These are phyloP conservation scores for Chironex yamaguchii DNA, from an alignment of 30 jellyfish, hydroid and myxozoan genomes.

Conservation along the genomic window DNA sequence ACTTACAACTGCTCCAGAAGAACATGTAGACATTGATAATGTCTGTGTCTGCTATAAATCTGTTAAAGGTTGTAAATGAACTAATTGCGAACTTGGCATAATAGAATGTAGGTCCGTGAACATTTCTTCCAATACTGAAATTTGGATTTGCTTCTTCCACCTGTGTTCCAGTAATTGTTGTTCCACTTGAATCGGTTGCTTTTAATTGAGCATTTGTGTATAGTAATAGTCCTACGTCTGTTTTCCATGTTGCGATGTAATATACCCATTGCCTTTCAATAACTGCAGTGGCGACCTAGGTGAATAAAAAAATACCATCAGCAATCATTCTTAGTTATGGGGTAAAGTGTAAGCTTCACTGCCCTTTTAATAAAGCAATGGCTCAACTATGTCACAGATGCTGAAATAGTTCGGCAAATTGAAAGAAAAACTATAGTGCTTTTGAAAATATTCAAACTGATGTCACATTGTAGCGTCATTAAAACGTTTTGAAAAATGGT, in stretches of 20 bases:
- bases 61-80: slow-evolving; percentile 90
- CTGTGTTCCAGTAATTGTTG: slow-evolving; percentile 76
- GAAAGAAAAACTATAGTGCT: too few relatives aligned
- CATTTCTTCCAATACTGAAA: slow-evolving; percentile 91
- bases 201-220: slow-evolving; percentile 75
- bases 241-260: slow-evolving; percentile 91
- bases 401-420: too few relatives aligned
- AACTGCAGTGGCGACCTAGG: slow-evolving; percentile 73
- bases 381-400: too few relatives aligned
- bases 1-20: slow-evolving; percentile 99
- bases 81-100: slow-evolving; percentile 76
- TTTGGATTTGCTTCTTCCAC: slow-evolving; percentile 86
- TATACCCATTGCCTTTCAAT: slow-evolving; percentile 71
- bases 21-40: slow-evolving; percentile 80
- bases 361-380: too few relatives aligned
- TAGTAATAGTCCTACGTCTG: slow-evolving; percentile 78
- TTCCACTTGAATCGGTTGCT: slow-evolving; percentile 92
- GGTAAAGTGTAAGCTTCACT: too few relatives aligned
- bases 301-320: too few relatives aligned
- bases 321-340: too few relatives aligned
- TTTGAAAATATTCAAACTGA: too few relatives aligned
- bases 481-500: too few relatives aligned
- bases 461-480: too few relatives aligned
- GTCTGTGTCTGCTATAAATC: slow-evolving; percentile 73
- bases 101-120: slow-evolving; percentile 87